phyloP scores from a whole-genome alignment of 2,797 vertebrate genomes.

The Tamandua tetradactyla region DNA sequence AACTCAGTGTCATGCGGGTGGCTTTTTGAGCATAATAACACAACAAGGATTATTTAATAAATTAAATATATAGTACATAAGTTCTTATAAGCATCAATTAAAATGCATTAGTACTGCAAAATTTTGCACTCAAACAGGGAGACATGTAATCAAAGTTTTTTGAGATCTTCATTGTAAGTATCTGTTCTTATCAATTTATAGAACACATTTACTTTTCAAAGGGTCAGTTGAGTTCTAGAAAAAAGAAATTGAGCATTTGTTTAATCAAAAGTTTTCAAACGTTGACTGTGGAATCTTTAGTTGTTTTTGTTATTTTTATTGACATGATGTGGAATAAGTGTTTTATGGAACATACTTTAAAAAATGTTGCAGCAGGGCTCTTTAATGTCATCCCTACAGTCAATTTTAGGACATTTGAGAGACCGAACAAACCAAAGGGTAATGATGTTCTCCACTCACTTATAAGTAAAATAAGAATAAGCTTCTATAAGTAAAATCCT shows the following conservation, averaged over 20 bases:
- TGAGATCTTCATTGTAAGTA: neutral
- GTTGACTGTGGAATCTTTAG: neutral
- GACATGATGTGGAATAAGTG: neutral
- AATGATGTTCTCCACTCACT: neutral
- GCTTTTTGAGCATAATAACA: neutral
- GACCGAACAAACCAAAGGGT: neutral
- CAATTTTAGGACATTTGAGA: neutral
- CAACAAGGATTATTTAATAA: neutral
- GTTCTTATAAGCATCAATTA: neutral
- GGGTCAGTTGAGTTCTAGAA: neutral
- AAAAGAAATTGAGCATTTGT: neutral
- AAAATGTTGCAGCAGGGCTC: neutral
- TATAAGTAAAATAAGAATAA: neutral
- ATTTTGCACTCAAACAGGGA: neutral
- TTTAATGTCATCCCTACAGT: neutral
- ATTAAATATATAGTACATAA: neutral
- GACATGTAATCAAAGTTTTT: no score
- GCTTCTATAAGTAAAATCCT: constrained; percentile 29
- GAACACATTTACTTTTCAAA: neutral
- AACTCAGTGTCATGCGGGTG: neutral
- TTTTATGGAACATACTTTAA: neutral
- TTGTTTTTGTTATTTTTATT: neutral
- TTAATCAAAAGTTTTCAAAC: neutral
- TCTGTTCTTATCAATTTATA: neutral
- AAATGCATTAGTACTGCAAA: neutral